These are phyloP conservation scores for Oncorhynchus nerka DNA, from an alignment of 2,113 vertebrate species.

Conservation along the genomic window DNA sequence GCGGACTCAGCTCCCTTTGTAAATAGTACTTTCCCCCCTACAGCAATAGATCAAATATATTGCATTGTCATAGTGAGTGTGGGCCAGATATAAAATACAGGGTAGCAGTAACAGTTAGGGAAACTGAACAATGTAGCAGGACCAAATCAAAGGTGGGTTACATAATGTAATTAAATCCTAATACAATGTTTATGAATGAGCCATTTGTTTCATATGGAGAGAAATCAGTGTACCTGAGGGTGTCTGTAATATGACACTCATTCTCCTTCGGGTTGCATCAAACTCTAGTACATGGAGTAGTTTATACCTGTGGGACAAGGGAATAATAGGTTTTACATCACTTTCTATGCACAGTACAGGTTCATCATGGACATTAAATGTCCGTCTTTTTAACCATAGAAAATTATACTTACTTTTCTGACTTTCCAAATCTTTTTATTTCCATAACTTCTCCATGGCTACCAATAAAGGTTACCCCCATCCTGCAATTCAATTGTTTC, in stretches of 20 bases:
- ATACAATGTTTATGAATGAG: background rate
- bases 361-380: background rate
- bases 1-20: constrained; percentile 96
- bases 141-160: background rate
- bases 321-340: background rate
- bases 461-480: constrained; percentile 88
- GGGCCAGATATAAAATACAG: background rate
- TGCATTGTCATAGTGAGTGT: background rate
- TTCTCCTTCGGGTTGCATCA: constrained; percentile 89
- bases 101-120: background rate
- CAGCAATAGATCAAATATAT: constrained; percentile 7
- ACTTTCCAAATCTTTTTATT: constrained; percentile 88
- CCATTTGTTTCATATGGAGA: background rate
- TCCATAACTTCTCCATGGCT: constrained; percentile 84
- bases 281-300: constrained; percentile 94
- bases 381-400: no score
- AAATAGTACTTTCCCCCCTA: constrained; percentile 89
- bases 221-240: constrained; percentile 79
- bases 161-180: background rate
- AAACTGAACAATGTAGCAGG: background rate
- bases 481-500: constrained; percentile 60
- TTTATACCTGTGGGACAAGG: constrained; percentile 80
- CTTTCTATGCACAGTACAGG: background rate
- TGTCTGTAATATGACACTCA: constrained; percentile 94
- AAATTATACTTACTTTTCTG: constrained; percentile 80